Evolutionary conservation across 1,140 invertebrate species (phyloP), one percentile per base, ranked within the genome.

Genomic region (Nebria ingens): DNA sequence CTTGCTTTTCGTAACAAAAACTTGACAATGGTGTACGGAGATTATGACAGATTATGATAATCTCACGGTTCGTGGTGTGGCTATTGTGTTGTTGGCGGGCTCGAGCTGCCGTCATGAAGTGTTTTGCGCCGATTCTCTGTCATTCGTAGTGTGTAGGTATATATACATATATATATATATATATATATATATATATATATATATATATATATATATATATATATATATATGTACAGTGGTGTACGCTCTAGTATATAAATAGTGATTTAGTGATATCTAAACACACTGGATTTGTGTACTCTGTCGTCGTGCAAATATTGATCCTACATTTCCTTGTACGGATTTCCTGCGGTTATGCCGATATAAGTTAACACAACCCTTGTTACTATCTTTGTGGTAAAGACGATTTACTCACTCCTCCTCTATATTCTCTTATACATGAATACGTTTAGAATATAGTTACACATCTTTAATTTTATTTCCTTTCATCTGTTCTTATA

Each of bases 41-140:
- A 56, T 56, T 56, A 56, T 56, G 51, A 56, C 55, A 53, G 55
- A 56, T 56, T 56, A 56, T 56, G 49, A 56, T 56, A 56, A 56
- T 52, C 55, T 56, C 51, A 52, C 20, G 38, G 55, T 56, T 42
- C 51, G 49, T 38, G 49, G 25, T 34, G 25, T 17, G 40, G 40
- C 40, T 17, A 45, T 45, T 45, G 17, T 45, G 15, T 45, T 9
- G 25, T 29, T 17, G 40, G 40, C 40, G n/a, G n/a, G 25, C 6
- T 9, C 25, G 6, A n/a, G n/a, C n/a, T n/a, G n/a, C n/a, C n/a
- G n/a, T n/a, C n/a, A n/a, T n/a, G n/a, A n/a, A 34, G 25, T 45
- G 40, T 45, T 45, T 45, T 45, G 40, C 40, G 9, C 4, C 40
- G 40, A 11, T 12, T 45, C 15, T 11, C 6, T 11, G 13, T 4